phyloP scores from a whole-genome alignment of 2,888 invertebrate genomes.

The Beris morrisii region DNA sequence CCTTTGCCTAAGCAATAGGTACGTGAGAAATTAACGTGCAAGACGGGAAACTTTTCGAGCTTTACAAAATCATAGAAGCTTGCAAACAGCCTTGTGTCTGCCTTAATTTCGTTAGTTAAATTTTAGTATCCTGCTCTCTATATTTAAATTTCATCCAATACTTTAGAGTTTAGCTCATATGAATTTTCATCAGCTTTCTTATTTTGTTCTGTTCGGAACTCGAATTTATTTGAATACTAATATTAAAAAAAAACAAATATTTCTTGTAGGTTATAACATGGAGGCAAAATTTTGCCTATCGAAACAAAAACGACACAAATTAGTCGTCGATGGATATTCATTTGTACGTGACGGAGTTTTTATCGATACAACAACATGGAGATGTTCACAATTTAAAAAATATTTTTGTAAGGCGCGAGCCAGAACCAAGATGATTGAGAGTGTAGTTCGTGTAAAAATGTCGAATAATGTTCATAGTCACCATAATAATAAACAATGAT shows the following conservation, averaged over 20 bases:
- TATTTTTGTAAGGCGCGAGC: conserved; percentile 43
- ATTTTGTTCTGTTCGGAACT: neutral
- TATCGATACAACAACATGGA: conserved; percentile 36
- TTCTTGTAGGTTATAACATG: conserved; percentile 7
- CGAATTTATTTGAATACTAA: too few relatives aligned
- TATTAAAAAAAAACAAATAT: neutral
- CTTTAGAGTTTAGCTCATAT: too few relatives aligned
- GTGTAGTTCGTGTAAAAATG: conserved; percentile 44
- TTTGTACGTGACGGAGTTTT: conserved; percentile 9
- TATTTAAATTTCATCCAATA: too few relatives aligned
- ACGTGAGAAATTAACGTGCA: too few relatives aligned
- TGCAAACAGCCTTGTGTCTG: too few relatives aligned
- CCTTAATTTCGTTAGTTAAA: too few relatives aligned
- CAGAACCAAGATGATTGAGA: conserved; percentile 41
- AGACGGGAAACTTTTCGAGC: too few relatives aligned
- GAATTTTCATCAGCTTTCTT: neutral
- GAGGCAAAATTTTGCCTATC: conserved; percentile 21
- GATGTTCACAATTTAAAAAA: conserved; percentile 43
- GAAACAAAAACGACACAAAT: conserved; percentile 6
- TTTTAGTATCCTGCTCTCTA: too few relatives aligned
- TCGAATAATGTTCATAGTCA: conserved; percentile 44
- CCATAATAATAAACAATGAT: neutral
- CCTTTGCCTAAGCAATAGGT: too few relatives aligned
- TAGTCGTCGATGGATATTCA: conserved; percentile 2
- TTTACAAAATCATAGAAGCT: too few relatives aligned